Evolutionary conservation across 2,888 invertebrate genomes (phyloP).

Genomic region (Yponomeuta plumbellus): DNA sequence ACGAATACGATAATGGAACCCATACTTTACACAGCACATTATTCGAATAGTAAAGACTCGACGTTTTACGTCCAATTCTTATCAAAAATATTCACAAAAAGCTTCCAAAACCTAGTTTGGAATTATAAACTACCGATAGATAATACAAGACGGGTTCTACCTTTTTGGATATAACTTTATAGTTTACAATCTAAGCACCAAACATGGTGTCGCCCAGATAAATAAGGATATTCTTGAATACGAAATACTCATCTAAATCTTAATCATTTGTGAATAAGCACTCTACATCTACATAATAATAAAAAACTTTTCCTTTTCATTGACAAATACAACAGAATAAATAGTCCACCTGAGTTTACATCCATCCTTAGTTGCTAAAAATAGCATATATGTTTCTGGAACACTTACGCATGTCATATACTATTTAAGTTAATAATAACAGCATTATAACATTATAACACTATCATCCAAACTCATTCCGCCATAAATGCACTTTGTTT

Average conservation of each 20-base stretch:
- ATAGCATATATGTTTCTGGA: neutral
- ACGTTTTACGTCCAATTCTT: conserved; percentile 3
- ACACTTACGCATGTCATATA: neutral
- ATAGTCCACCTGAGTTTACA: conserved; percentile 32
- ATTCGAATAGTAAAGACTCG: neutral
- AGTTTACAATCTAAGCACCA: neutral
- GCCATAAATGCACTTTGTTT: conserved; percentile 63
- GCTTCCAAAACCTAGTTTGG: neutral
- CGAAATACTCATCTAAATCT: neutral
- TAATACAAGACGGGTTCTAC: too few species aligned
- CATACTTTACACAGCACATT: neutral
- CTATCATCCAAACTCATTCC: conserved; percentile 21
- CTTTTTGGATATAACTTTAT: too few species aligned
- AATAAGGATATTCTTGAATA: neutral
- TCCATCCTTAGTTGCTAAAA: conserved; percentile 26
- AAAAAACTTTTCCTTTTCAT: conserved; percentile 15
- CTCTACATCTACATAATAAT: neutral
- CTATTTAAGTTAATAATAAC: neutral
- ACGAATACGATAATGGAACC: conserved; percentile 1
- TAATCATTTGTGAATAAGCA: neutral
- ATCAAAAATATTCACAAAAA: neutral
- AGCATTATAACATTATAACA: conserved; percentile 5
- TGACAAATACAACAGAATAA: conserved; percentile 42
- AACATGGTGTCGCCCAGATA: neutral
- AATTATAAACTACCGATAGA: neutral